These are phyloP conservation scores for Hippolais icterina DNA, from an alignment of 2,113 vertebrate species.

Conservation along the genomic window DNA sequence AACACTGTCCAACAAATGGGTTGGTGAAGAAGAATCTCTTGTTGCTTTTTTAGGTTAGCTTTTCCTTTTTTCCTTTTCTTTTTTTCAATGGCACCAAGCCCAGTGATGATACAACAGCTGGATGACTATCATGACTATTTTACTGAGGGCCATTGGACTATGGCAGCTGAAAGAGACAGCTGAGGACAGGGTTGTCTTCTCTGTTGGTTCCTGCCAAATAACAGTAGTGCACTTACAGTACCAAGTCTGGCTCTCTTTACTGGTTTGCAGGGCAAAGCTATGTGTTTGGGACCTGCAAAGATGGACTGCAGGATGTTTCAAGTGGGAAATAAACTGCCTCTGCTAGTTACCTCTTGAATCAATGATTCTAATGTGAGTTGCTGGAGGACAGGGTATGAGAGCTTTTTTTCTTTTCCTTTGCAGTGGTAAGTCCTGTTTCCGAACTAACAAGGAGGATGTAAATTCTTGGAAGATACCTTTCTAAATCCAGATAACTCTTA, in stretches of 20 bases:
- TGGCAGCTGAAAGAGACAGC: neutral
- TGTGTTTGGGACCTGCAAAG: neutral
- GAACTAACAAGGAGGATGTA: neutral
- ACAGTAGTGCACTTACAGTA: rapidly evolving
- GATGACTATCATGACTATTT: neutral
- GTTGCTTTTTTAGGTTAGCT: neutral
- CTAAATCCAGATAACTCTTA: neutral
- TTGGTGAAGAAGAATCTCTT: neutral
- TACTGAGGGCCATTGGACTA: neutral
- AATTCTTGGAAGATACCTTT: neutral
- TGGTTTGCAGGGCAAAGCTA: neutral
- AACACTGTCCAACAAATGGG: neutral
- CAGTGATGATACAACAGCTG: neutral
- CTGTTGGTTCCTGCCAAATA: neutral
- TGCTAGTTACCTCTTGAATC: neutral
- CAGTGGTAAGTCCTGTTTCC: neutral
- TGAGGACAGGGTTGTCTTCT: neutral
- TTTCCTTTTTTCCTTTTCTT: neutral
- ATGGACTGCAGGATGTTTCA: neutral
- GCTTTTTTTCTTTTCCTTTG: neutral
- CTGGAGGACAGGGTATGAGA: neutral
- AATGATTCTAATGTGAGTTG: neutral
- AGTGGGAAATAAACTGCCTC: neutral
- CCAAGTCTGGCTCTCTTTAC: neutral
- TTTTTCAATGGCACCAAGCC: neutral